Base-by-base conservation (phyloP, 2,113 vertebrate genomes). In the Hystrix brachyura region DNA sequence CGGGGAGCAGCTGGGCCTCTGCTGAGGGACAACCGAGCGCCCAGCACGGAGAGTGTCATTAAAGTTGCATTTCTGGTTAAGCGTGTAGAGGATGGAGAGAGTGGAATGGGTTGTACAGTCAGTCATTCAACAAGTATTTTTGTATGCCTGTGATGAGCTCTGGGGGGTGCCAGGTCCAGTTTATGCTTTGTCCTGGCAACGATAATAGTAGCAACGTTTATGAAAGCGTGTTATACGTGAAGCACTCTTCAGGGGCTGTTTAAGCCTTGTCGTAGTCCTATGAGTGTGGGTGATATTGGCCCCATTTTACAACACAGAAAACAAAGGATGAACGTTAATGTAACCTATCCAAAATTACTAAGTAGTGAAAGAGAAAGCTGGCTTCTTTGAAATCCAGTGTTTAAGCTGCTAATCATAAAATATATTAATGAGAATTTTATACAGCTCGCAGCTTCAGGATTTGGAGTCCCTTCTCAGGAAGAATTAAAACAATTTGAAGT, bases 51-150 rank as follows among this genome's bases (percentile, higher is more conserved):
- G 53, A 80, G 80, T 21, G 38, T 51, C 25, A 65, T 25, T 32
- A 12, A 87, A 91, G 93, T 62, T 82, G 64, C 55, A 25, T 85
- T 87, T 96, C 91, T 96, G 85, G 85, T 96, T 88, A 67, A 81
- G 67, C 87, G 3, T 7, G 43, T 17, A 60, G 84, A 53, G 59
- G 65, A 38, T 55, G 78, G 46, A 29, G 55, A 69, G 25, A 86
- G 27, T 48, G 29, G 55, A 79, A 57, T 19, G 29, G 59, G 23
- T 72, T 79, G 19, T 69, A 23, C 51, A 87, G 23, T 27, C 51
- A 48, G 72, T 86, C 34, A 78, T 55, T 81, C 67, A 27, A 55
- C 86, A 78, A 43, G 46, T 76, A 25, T 90, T 78, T 89, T n/a
- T 62, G 48, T 69, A 62, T 32, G 71, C 64, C 67, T 81, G 62